These are phyloP conservation scores for Teleogryllus oceanicus DNA, from an alignment of 2,888 invertebrate genomes.

Conservation along the genomic window DNA sequence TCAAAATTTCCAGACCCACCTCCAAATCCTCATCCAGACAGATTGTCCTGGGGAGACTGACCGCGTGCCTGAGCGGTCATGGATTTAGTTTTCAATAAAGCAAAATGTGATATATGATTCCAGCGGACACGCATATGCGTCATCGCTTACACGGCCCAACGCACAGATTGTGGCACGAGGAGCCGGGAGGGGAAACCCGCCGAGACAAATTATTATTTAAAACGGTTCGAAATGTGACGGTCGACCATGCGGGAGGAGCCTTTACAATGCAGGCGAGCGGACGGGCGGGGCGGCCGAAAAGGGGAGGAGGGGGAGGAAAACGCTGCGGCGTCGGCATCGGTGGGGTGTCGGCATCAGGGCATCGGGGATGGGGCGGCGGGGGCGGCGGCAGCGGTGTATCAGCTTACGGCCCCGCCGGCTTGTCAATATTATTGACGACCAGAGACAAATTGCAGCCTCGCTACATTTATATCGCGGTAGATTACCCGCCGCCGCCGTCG, in stretches of 20 bases:
- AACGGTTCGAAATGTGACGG: neutral
- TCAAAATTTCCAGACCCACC: no score
- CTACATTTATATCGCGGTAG: neutral
- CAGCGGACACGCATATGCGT: no score
- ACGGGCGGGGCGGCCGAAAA: neutral
- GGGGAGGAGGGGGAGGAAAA: neutral
- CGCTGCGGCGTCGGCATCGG: neutral
- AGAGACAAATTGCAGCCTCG: conserved; percentile 5
- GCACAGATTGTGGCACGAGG: no score
- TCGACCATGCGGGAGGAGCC: neutral
- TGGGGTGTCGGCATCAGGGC: neutral
- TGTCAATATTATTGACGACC: conserved; percentile 9
- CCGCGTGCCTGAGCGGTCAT: no score
- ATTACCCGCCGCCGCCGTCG: no score
- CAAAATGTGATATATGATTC: no score
- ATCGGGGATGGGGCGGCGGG: neutral
- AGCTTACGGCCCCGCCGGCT: neutral
- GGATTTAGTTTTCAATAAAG: no score
- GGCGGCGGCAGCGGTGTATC: neutral
- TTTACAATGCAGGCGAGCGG: neutral
- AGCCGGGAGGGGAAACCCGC: no score
- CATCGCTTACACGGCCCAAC: no score
- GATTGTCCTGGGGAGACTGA: no score
- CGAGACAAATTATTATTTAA: no score
- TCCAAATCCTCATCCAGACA: no score